These are phyloP conservation scores for Xenops minutus DNA, from an alignment of 2,797 vertebrate species.

Conservation along the genomic window DNA sequence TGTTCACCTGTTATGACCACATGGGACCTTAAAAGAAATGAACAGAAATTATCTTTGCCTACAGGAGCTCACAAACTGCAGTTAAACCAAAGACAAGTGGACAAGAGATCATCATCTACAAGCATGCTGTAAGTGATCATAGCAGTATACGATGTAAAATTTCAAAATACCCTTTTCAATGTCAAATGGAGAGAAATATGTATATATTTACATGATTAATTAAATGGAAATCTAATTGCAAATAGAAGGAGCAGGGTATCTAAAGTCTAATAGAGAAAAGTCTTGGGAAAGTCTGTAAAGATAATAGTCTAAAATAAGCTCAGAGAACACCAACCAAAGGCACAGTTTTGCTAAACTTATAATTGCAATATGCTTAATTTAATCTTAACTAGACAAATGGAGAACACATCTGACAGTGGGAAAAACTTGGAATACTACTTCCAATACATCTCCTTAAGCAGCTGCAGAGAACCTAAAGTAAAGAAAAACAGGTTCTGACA, in stretches of 20 bases:
- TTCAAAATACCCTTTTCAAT: not conserved
- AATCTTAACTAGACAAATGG: not conserved
- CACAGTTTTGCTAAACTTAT: not conserved
- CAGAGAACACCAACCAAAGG: not conserved
- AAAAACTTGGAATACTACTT: not conserved
- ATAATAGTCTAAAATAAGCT: not conserved
- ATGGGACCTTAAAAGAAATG: not conserved
- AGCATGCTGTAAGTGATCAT: not conserved
- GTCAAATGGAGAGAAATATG: not conserved
- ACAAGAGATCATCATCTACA: not conserved
- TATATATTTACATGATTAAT: not conserved
- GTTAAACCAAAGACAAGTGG: not conserved
- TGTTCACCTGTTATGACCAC: not conserved
- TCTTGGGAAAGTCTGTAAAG: not conserved
- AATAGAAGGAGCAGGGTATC: not conserved
- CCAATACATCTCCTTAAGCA: slow-evolving; percentile 2
- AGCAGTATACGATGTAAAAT: not conserved
- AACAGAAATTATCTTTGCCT: not conserved
- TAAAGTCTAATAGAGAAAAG: not conserved
- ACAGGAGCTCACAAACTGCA: not conserved
- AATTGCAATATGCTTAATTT: not conserved
- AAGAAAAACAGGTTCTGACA: not conserved
- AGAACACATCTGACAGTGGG: not conserved
- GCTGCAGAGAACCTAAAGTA: not conserved
- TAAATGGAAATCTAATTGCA: not conserved